Evolutionary conservation across 2,797 vertebrate species (phyloP).

Genomic region (Leucoraja ocellata): DNA sequence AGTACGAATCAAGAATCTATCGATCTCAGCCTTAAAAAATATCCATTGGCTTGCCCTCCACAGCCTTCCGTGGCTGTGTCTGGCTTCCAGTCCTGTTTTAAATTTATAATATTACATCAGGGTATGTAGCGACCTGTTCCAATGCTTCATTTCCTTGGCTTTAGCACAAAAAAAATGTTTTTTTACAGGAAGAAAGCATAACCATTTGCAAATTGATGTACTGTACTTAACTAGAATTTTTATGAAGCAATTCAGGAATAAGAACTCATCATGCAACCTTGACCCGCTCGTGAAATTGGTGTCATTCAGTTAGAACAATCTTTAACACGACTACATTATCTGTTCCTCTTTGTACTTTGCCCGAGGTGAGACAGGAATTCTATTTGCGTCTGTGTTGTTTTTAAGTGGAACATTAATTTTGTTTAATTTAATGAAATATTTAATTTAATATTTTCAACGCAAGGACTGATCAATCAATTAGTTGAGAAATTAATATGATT

Average conservation of each 20-base stretch:
- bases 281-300: background rate
- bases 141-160: background rate
- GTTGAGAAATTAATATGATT: slow-evolving; percentile 33
- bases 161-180: background rate
- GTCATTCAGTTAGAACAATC: background rate
- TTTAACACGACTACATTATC: background rate
- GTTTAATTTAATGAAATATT: slow-evolving; percentile 25
- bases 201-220: background rate
- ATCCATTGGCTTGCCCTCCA: too few relatives aligned
- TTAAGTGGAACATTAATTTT: slow-evolving; percentile 1
- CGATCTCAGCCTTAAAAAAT: too few relatives aligned
- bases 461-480: slow-evolving; percentile 32
- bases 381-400: background rate
- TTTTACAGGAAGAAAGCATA: background rate
- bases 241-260: background rate
- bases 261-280: background rate
- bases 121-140: background rate
- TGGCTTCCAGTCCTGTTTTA: background rate
- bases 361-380: background rate
- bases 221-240: background rate
- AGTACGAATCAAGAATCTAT: too few relatives aligned
- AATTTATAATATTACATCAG: background rate
- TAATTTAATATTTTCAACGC: background rate
- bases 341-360: background rate
- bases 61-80: too few relatives aligned